phyloP scores from a whole-genome alignment of 1,140 invertebrate genomes.

The Drosophila tropicalis region DNA sequence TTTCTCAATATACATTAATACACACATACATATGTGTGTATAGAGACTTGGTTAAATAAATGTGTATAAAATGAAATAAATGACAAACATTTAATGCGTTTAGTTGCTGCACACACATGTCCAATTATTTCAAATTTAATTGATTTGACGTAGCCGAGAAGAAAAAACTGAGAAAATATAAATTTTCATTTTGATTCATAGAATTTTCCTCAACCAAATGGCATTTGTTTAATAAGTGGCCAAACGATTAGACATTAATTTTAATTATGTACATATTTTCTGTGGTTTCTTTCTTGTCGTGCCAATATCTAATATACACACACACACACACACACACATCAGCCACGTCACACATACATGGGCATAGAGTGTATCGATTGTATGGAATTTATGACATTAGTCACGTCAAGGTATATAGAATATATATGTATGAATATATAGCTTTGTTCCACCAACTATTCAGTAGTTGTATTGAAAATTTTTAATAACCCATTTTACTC shows the following conservation, averaged over 20 bases:
- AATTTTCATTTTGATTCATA: conserved; percentile 31
- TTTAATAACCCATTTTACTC: background rate
- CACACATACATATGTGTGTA: too few species aligned
- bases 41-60: background rate
- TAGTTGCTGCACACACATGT: conserved; percentile 45
- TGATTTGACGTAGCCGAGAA: conserved; percentile 37
- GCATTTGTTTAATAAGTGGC: conserved; percentile 2
- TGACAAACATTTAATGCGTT: conserved; percentile 18
- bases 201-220: conserved; percentile 10
- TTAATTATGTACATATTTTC: conserved; percentile 21
- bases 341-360: conserved; percentile 29
- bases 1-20: too few species aligned
- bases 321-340: conserved; percentile 10
- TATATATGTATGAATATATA: background rate
- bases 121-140: conserved; percentile 69
- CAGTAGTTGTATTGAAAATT: background rate
- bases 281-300: background rate
- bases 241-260: conserved; percentile 35
- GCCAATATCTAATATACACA: background rate
- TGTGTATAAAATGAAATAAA: conserved; percentile 17
- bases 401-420: conserved; percentile 32
- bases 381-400: conserved; percentile 34
- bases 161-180: conserved; percentile 16
- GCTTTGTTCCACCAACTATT: background rate
- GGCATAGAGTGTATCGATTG: background rate